Evolutionary conservation across 2,113 vertebrate genomes (phyloP), one percentile per base, ranked within the genome.

Genomic region (Gallinago paraguaiae): DNA sequence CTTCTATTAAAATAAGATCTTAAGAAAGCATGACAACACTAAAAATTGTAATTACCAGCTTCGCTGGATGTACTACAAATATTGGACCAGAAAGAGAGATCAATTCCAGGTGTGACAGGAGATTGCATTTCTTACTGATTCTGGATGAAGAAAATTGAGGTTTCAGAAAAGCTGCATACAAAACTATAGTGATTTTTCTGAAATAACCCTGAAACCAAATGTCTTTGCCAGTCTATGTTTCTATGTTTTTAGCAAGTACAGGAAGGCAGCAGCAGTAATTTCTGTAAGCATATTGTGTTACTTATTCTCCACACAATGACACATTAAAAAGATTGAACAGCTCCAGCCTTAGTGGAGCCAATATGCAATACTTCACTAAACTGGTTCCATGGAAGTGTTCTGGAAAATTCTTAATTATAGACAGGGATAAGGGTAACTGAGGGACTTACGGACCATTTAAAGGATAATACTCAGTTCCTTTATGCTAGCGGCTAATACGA

Each of bases 91-190:
- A 95, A 78, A 61, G 61, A 82, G 56, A 95, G 93, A 96, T 94
- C 87, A 41, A 67, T 97, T 97, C 95, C 97, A 97, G 94, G 95
- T 96, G 94, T 17, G 19, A 92, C 19, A 68, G 25, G 30, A 57
- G 72, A 90, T 93, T 96, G 77, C 70, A 60, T 95, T 93, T 94
- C 93, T 89, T 68, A 37, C 57, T 68, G 63, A 74, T 70, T 95
- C 72, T 41, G 85, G 43, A 53, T 88, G 75, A 90, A 75, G 45
- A 86, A 95, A 96, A 90, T 33, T 61, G 87, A 94, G 59, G 60
- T 59, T 90, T 93, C 89, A 81, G 79, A 89, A 88, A 71, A 4
- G 3, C 9, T 91, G 15, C 33, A 24, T 37, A 37, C 17, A 68
- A 74, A 93, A 51, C 67, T 67, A 14, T 2, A 60, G 74, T 1